phyloP scores from a whole-genome alignment of 2,113 vertebrate species.

The Salvator merianae region DNA sequence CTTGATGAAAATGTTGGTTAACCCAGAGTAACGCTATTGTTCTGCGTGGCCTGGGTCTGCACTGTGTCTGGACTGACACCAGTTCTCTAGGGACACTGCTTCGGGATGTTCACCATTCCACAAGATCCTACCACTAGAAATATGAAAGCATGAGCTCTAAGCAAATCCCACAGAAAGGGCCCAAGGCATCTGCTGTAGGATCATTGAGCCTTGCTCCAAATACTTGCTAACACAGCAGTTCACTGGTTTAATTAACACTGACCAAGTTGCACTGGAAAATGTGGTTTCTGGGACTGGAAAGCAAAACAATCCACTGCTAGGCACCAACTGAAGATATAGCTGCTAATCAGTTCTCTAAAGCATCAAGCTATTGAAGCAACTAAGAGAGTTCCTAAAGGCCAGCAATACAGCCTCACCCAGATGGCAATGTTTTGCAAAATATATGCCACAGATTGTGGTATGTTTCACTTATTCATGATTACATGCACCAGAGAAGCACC shows the following conservation, averaged over 20 bases:
- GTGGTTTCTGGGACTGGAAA: slow-evolving; percentile 15
- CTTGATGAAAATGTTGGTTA: neutral
- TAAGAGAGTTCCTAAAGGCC: slow-evolving; percentile 60
- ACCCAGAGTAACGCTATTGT: neutral
- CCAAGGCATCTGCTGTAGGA: neutral
- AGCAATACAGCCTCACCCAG: slow-evolving; percentile 56
- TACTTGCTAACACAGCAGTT: too few relatives aligned
- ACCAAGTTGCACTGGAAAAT: neutral
- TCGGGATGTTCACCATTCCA: too few relatives aligned
- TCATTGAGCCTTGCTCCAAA: neutral
- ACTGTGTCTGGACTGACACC: too few relatives aligned
- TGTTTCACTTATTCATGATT: slow-evolving; percentile 62
- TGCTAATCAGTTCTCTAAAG: slow-evolving; percentile 48
- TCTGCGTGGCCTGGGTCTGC: neutral
- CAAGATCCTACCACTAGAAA: neutral
- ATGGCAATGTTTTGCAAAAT: slow-evolving; percentile 67
- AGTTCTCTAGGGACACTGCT: too few relatives aligned
- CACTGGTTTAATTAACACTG: neutral
- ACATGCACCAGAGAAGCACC: slow-evolving; percentile 43
- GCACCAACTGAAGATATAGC: slow-evolving; percentile 54
- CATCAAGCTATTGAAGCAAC: slow-evolving; percentile 39
- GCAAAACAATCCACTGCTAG: slow-evolving; percentile 50
- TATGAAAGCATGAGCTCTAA: neutral
- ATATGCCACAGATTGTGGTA: slow-evolving; percentile 62
- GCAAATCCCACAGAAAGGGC: neutral